Evolutionary conservation across 2,797 vertebrate genomes (phyloP), one percentile per base, ranked within the genome.

Genomic region (Spinus pinus): DNA sequence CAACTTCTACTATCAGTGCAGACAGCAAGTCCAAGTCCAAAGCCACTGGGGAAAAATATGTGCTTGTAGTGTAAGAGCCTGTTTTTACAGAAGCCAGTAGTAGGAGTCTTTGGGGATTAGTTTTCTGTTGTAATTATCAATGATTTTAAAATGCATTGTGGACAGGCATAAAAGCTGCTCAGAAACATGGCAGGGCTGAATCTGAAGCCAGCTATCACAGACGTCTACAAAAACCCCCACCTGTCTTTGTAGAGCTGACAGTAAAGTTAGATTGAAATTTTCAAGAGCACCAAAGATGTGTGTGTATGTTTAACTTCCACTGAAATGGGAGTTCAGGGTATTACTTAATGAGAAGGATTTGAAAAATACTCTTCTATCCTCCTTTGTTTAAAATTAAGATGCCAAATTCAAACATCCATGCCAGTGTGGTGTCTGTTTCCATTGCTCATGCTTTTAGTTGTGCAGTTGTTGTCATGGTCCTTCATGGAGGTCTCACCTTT

Each of bases 401-500:
- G 74, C 77, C 78, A 82, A 58, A 88, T 86, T 67, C 82, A 90
- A 94, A 90, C 72, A 80, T 42, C 46, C 83, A 44, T 3, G 4
- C 84, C 62, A 74, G 64, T 69, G 10, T 14, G 15, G 71, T 89
- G 66, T 94, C 84, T 11, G 28, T 92, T 89, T 92, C 93, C 88
- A 92, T 62, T 82, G 88, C 88, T 95, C 50, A 69, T 86, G 65
- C 94, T 95, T 93, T 95, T 51, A 93, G 78, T 65, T 8, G 53
- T 75, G 65, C 21, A 64, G 71, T 35, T 82, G 71, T 60, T 95
- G 90, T 87, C 93, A 37, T 23, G 71, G 88, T 89, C 88, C 92
- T 96, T 95, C 95, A 14, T 75, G 92, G 94, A 95, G 94, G 92
- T 96, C 92, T 96, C 86, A 94, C 94, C 90, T 92, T 95, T 94